Base-by-base conservation (phyloP, 1,140 invertebrate species). In the Argopecten irradians region DNA sequence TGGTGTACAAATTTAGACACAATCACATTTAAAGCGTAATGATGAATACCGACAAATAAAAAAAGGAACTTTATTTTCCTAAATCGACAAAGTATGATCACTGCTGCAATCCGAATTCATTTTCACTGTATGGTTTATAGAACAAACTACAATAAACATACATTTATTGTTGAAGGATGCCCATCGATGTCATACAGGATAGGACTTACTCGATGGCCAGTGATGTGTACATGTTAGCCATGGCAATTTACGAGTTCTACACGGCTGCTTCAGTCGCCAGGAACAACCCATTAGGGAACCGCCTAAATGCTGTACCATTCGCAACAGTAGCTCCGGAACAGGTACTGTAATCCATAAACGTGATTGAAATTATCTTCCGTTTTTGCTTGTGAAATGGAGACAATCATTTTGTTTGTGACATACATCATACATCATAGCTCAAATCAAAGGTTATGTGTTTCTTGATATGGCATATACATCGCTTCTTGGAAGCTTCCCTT, bases 211-310 rank as follows among this genome's bases (percentile, higher is more conserved):
- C 87, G 28, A 28, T 55, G 35, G 82, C 82, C 7, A 82, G 55
- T 16, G 87, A 88, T 34, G 87, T 88, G 11, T 88, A 88, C 39
- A 82, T 82, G 32, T 34, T 88, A 41, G 87, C 87, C 3, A 84
- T 84, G 82, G 35, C 87, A 1, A 46, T 88, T 16, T 55, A 84
- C 19, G 87, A 88, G 33, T 88, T 88, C 46, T 88, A 46, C 16
- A 83, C 28, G 19, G 35, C 83, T 13, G 22, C 84, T 2, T 35
- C 19, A 13, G 19, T 84, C 8, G 13, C n/a, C 0, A 34, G 34
- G 19, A 43, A 28, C 8, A 34, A 84, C 34, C 87, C 87, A 83
- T 22, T 88, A 28, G 83, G 39, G 3, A 39, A 34, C 14, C 36
- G 46, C 55, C 19, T 35, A 34, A 41, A 88, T 22, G 41, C 71